Percentiles rank a stretch among this genome's conserved stretches.
Conservation (phyloP, 2,113 vertebrate species). For the Carollia perspicillata region DNA sequence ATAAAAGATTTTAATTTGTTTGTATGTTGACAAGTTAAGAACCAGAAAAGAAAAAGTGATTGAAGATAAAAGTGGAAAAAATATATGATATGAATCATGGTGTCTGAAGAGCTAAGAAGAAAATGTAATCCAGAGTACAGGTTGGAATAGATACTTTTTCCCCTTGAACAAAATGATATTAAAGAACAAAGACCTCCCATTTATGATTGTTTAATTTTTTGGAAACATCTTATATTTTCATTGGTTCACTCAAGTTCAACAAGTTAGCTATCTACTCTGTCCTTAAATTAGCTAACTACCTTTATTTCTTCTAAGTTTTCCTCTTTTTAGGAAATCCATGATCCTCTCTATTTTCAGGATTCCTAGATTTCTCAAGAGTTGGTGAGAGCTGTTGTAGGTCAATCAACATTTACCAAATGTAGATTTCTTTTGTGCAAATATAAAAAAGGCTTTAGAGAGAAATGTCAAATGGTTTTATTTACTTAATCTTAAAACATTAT, state of each 20-base stretch:
- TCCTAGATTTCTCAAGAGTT: background rate
- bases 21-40: background rate
- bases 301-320: background rate
- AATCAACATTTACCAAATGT: constrained; percentile 31
- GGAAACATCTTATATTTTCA: constrained; percentile 20
- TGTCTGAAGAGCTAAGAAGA: constrained; percentile 3
- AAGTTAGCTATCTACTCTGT: background rate
- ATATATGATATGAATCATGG: background rate
- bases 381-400: constrained; percentile 14
- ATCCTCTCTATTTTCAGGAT: constrained; percentile 35
- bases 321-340: background rate
- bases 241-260: background rate
- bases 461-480: constrained; percentile 37
- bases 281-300: background rate
- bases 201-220: background rate
- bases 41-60: background rate
- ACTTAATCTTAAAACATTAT: constrained; percentile 22
- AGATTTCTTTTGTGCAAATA: background rate
- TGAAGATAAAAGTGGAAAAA: background rate
- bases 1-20: background rate
- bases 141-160: background rate
- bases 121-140: background rate
- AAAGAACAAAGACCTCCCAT: background rate
- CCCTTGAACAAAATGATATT: background rate
- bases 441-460: background rate